These are phyloP conservation scores for Cryptomyrus ogoouensis DNA, from an alignment of 2,113 vertebrate species.

Conservation along the genomic window DNA sequence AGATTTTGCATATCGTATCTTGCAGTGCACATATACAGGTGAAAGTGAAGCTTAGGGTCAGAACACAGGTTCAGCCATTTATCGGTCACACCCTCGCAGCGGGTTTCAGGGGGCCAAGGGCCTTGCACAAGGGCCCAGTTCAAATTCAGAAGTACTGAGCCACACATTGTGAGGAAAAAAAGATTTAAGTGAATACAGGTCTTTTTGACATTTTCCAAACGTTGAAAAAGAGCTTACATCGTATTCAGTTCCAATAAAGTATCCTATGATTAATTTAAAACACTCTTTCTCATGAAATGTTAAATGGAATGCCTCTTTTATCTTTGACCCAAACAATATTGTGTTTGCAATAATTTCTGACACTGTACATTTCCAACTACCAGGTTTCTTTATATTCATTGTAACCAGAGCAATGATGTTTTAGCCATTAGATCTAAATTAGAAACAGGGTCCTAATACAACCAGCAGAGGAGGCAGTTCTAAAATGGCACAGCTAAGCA, in stretches of 20 bases:
- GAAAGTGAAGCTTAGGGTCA: not conserved
- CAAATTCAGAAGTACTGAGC: not conserved
- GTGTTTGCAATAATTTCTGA: not conserved
- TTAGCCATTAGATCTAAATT: not conserved
- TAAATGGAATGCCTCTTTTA: not conserved
- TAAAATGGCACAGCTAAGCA: not conserved
- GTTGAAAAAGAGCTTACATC: not conserved
- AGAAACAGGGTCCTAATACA: not conserved
- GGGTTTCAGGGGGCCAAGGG: not conserved
- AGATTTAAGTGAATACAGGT: not conserved
- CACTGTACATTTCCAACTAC: not conserved
- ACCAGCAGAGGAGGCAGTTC: not conserved
- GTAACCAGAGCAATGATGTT: not conserved
- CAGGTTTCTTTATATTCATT: not conserved
- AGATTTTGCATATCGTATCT: not conserved
- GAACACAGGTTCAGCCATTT: not conserved
- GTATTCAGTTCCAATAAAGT: not conserved
- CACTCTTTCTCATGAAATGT: not conserved
- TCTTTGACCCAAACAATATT: not conserved
- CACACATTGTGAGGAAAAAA: not conserved
- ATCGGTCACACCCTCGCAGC: not conserved
- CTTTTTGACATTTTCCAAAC: not conserved
- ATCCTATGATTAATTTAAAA: not conserved
- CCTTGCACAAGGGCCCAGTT: not conserved
- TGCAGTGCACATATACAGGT: not conserved